Evolutionary conservation across 2,113 vertebrate species (phyloP).

Genomic region (Oreochromis aureus): DNA sequence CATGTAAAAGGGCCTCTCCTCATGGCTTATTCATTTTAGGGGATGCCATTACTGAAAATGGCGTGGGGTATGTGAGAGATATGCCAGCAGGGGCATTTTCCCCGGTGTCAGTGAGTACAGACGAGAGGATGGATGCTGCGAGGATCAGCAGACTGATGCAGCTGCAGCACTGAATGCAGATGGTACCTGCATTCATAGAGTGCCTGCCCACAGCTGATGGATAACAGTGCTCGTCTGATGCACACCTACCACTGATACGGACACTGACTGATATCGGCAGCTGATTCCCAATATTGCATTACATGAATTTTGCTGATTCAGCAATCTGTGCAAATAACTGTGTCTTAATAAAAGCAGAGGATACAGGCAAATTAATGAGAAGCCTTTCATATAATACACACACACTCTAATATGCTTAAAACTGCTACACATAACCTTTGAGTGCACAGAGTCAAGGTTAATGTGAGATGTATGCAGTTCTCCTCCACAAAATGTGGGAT

Average conservation of each 20-base stretch:
- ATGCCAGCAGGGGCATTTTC: constrained; percentile 61
- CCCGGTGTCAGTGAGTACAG: constrained; percentile 52
- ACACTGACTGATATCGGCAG: not conserved
- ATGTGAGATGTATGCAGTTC: not conserved
- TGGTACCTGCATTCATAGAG: constrained; percentile 13
- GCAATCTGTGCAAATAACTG: not conserved
- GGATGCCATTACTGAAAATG: constrained; percentile 69
- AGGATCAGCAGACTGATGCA: constrained; percentile 23
- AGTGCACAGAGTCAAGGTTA: not conserved
- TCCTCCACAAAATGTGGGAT: not conserved
- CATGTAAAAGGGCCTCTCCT: constrained; percentile 66
- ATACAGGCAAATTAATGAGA: not conserved
- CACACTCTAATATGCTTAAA: not conserved
- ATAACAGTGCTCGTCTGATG: not conserved
- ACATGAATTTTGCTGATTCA: constrained; percentile 18
- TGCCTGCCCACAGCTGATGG: not conserved
- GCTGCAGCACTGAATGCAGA: constrained; percentile 38
- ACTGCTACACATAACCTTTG: not conserved
- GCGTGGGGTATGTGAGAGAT: constrained; percentile 47
- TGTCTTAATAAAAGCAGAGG: not conserved
- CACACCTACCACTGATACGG: not conserved
- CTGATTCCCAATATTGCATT: constrained; percentile 3
- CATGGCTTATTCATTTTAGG: constrained; percentile 73
- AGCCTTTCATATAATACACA: not conserved
- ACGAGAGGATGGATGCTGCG: constrained; percentile 34